Evolutionary conservation across 2,113 vertebrate species (phyloP).

Genomic region (Hemiprocne comata): DNA sequence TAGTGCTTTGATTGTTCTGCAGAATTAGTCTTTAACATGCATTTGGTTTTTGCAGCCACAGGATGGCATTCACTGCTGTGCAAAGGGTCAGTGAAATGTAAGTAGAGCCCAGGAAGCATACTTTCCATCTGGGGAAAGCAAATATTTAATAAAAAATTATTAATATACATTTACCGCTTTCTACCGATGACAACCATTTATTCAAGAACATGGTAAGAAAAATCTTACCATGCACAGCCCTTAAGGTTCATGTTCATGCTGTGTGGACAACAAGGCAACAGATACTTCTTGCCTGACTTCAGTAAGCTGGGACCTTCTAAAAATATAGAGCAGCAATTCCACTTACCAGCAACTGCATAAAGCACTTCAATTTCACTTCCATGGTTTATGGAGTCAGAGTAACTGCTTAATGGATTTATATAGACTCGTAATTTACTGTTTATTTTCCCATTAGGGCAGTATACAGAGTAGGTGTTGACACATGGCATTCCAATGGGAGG

Average conservation of each 20-base stretch:
- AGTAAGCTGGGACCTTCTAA: neutral
- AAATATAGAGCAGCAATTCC: neutral
- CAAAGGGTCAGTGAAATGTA: slow-evolving; percentile 20
- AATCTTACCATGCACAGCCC: neutral
- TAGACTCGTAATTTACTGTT: slow-evolving; percentile 19
- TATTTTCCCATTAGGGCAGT: slow-evolving; percentile 21
- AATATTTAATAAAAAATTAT: neutral
- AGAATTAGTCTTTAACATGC: neutral
- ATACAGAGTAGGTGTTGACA: neutral
- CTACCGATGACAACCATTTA: neutral
- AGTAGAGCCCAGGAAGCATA: neutral
- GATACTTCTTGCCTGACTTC: neutral
- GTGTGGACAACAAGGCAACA: neutral
- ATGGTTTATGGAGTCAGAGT: neutral
- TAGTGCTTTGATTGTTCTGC: neutral
- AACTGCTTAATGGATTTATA: slow-evolving; percentile 5
- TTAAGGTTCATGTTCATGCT: neutral
- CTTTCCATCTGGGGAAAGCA: neutral
- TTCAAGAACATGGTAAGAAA: neutral
- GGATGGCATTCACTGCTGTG: slow-evolving; percentile 54
- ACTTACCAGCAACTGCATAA: neutral
- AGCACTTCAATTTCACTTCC: neutral
- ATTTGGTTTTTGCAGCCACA: slow-evolving; percentile 44
- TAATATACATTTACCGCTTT: neutral
- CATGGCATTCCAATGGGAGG: neutral